Base-by-base conservation (phyloP, 2,888 invertebrate genomes). In the Ceratothoa steindachneri region DNA sequence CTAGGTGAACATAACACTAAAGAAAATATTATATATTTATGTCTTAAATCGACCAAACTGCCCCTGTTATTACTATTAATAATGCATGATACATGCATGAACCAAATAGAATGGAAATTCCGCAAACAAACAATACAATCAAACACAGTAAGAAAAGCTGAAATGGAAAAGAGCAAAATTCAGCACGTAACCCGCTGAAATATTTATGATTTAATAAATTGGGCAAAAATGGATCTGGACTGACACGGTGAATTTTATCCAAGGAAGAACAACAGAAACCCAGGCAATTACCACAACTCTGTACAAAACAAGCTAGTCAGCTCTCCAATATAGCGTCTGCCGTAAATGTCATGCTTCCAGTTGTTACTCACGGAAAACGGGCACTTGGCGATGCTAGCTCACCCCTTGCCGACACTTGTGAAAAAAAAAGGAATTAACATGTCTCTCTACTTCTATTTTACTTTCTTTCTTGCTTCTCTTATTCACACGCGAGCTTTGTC, bases 161-260 rank as follows among this genome's bases (percentile, higher is more conserved):
- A 9, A 15, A 60, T 22, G 24, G n/a, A 24, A 24, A 60, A 24
- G 1, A 3, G 27, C n/a, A 24, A 60, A 60, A 60, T 60, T 60
- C 60, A 60, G 60, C 60, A 60, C 60, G 60, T 60, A 60, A 60
- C 60, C 3, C 22, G 60, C 60, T 60, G 60, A 60, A 24, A 60
- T 60, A 60, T 60, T 60, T 60, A 60, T 60, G 60, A 60, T 60
- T 60, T 60, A 60, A 60, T 60, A 60, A 60, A 60, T 60, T 60
- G 60, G 24, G 60, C 22, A 60, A 60, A 60, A 60, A 60, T 60
- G 60, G 60, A 60, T 60, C 60, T 24, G 60, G 27, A 60, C 60
- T 60, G 60, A 60, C 60, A 60, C 9, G 60, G 60, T 60, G 60
- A 60, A 60, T 60, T 60, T 60, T 60, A 60, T 60, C 60, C 60